Percentiles rank a stretch among this genome's conserved stretches.
These are phyloP conservation scores for Arvicanthis niloticus DNA, from an alignment of 2,113 vertebrate genomes.

Conservation along the genomic window DNA sequence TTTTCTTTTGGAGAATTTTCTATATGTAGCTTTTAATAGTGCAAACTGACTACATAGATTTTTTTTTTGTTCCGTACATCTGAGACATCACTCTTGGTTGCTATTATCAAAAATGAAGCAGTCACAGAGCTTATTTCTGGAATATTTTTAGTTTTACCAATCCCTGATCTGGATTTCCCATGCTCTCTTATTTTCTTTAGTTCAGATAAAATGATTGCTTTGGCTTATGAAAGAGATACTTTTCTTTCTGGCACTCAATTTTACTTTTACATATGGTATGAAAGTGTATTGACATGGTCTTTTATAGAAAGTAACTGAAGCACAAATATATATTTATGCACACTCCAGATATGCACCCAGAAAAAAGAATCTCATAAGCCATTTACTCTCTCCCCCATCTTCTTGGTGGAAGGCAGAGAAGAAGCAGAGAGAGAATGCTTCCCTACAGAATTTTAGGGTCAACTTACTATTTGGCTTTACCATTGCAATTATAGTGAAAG, in stretches of 20 bases:
- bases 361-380: not conserved
- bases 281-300: constrained; percentile 39
- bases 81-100: constrained; percentile 33
- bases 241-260: constrained; percentile 35
- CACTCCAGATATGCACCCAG: not conserved
- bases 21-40: not conserved
- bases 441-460: not conserved
- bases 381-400: not conserved
- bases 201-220: constrained; percentile 48
- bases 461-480: not conserved
- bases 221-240: constrained; percentile 1
- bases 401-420: not conserved
- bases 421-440: not conserved
- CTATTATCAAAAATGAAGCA: constrained; percentile 58
- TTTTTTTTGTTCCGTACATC: not conserved
- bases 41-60: not conserved
- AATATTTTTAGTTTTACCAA: constrained; percentile 59
- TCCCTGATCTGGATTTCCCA: not conserved
- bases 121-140: constrained; percentile 36
- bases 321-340: not conserved
- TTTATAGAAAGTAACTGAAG: not conserved
- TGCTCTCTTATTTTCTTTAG: constrained; percentile 65
- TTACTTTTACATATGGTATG: constrained; percentile 52
- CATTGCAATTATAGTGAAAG: not conserved
- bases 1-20: constrained; percentile 35